phyloP scores from a whole-genome alignment of 2,888 invertebrate species.

The Gortyna flavago region DNA sequence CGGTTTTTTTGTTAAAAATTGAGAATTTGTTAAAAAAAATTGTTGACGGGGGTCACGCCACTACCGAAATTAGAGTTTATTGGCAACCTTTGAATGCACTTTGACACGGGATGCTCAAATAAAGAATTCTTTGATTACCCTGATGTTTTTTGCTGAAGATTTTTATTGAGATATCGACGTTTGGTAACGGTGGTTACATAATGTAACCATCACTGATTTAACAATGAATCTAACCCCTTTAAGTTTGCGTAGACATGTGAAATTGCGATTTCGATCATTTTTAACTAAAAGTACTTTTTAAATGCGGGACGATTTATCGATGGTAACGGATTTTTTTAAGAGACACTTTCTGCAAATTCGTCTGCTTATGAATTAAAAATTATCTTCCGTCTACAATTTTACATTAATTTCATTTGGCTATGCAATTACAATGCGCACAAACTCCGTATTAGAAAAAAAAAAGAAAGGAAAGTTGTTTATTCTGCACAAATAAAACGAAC shows the following conservation, averaged over 20 bases:
- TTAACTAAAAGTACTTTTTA: slow-evolving; percentile 18
- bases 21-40: slow-evolving; percentile 83
- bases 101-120: slow-evolving; percentile 86
- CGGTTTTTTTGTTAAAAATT: slow-evolving; percentile 80
- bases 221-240: slow-evolving; percentile 81
- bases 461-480: neutral
- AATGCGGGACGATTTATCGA: slow-evolving; percentile 29
- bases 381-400: neutral
- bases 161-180: slow-evolving; percentile 86
- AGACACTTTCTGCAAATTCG: neutral
- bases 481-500: neutral
- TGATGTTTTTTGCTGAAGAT: slow-evolving; percentile 80
- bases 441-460: neutral
- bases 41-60: slow-evolving; percentile 89
- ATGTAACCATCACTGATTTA: slow-evolving; percentile 77
- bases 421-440: neutral
- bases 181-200: slow-evolving; percentile 86
- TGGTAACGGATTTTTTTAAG: neutral
- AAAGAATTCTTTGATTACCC: slow-evolving; percentile 85
- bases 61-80: slow-evolving; percentile 88
- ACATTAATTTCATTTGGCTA: neutral
- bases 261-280: slow-evolving; percentile 73
- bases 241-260: slow-evolving; percentile 82
- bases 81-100: slow-evolving; percentile 88
- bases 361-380: neutral